Evolutionary conservation across 30 jellyfish, hydroid and myxozoan species (phyloP).

Genomic region (Hydractinia echinata): DNA sequence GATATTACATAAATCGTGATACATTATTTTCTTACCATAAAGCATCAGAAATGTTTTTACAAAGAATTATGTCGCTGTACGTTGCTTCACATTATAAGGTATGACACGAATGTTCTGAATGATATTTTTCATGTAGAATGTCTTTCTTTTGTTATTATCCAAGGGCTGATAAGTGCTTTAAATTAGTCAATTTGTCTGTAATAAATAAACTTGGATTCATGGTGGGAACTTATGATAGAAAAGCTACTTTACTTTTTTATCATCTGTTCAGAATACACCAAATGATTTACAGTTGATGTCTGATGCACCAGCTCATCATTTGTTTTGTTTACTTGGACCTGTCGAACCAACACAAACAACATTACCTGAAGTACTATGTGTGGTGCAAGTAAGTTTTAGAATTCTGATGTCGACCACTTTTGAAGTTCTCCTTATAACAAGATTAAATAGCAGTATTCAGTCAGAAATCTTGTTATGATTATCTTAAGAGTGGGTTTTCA

Average conservation of each 20-base stretch:
- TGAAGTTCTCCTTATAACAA: background rate
- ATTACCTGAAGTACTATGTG: conserved; percentile 95
- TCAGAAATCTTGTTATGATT: too few species aligned
- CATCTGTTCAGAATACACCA: conserved; percentile 73
- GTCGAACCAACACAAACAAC: conserved; percentile 73
- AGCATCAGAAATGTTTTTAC: conserved; percentile 92
- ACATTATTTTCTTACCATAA: conserved; percentile 96
- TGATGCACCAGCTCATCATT: conserved; percentile 99
- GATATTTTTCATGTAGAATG: too few species aligned
- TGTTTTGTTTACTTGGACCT: conserved; percentile 94
- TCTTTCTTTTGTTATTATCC: too few species aligned
- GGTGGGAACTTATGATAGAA: too few species aligned
- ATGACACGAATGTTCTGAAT: background rate
- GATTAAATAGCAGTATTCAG: background rate
- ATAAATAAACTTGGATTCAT: too few species aligned
- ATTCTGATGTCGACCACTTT: background rate
- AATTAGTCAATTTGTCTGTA: too few species aligned
- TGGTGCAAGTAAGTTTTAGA: conserved; percentile 62
- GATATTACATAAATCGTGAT: conserved; percentile 95
- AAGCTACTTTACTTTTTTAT: background rate
- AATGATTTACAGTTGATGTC: conserved; percentile 97
- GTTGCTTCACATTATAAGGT: conserved; percentile 99
- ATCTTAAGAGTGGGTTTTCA: too few species aligned
- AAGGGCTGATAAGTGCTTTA: too few species aligned
- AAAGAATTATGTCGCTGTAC: conserved; percentile 81